A percentile compares a stretch with the other conserved stretches of the same genome.
Conservation (phyloP, 2,113 vertebrate species). For the Callaeas wilsoni region DNA sequence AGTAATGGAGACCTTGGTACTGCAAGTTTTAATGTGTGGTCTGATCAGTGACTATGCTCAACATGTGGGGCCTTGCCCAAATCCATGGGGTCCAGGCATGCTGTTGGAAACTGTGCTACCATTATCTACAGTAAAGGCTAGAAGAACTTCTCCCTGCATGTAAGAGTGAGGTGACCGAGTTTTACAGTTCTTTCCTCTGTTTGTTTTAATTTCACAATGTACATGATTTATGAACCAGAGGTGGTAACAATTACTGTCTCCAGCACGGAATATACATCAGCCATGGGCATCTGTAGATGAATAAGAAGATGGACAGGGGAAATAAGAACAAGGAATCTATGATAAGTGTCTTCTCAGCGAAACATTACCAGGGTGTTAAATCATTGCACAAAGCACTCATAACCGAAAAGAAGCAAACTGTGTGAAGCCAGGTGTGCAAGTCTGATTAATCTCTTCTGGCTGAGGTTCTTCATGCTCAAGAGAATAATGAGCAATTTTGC, state of each 20-base stretch:
- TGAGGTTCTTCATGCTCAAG: not conserved
- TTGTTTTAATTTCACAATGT: not conserved
- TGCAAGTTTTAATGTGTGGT: not conserved
- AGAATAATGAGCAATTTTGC: constrained; percentile 23
- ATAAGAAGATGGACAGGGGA: not conserved
- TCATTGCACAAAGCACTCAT: not conserved
- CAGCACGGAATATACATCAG: not conserved
- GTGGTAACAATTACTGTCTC: not conserved
- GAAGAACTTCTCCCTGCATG: not conserved
- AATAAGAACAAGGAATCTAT: not conserved
- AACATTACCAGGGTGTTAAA: not conserved
- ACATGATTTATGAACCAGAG: not conserved
- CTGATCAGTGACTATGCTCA: not conserved
- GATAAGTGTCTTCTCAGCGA: not conserved
- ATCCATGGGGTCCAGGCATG: rapidly evolving
- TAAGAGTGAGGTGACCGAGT: not conserved
- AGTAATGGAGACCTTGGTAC: not conserved
- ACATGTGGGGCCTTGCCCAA: not conserved
- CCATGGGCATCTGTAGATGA: not conserved
- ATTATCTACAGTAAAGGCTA: not conserved
- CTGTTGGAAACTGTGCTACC: not conserved
- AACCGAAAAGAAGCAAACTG: not conserved
- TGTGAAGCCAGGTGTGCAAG: constrained; percentile 4
- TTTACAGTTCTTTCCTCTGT: not conserved
- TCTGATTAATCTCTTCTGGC: constrained; percentile 15